Percentiles rank a stretch among this genome's conserved stretches.
These are phyloP conservation scores for Diplosoma virens DNA, from an alignment of 23 tunicate species.

Conservation along the genomic window DNA sequence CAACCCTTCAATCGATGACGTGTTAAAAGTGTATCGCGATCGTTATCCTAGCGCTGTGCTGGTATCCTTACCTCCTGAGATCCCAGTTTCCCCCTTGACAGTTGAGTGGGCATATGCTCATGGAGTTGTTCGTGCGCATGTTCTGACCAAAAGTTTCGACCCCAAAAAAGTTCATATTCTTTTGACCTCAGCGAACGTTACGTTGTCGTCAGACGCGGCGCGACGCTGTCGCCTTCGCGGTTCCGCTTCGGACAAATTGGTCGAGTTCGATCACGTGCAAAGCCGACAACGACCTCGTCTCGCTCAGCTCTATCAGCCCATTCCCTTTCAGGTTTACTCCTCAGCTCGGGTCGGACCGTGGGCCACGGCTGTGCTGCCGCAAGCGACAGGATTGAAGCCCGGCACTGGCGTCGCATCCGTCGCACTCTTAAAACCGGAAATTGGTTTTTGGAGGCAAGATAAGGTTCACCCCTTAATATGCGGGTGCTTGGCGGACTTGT, in stretches of 20 bases:
- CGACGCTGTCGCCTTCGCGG: slow-evolving; percentile 14
- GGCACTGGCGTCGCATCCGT: slow-evolving; percentile 12
- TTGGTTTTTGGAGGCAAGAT: slow-evolving; percentile 78
- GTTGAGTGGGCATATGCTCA: slow-evolving; percentile 19
- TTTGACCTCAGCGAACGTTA: slow-evolving; percentile 40
- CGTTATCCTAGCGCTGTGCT: slow-evolving; percentile 50
- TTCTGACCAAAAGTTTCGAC: neutral
- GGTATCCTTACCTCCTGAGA: slow-evolving; percentile 11
- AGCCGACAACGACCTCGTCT: neutral
- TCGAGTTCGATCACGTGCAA: slow-evolving; percentile 12
- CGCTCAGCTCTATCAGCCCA: slow-evolving; percentile 47
- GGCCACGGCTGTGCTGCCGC: slow-evolving; percentile 10
- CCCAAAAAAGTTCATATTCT: neutral
- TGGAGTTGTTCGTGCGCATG: slow-evolving; percentile 6
- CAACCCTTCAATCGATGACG: slow-evolving; percentile 57
- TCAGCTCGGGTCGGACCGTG: slow-evolving; percentile 5
- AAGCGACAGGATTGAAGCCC: neutral
- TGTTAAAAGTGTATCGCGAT: slow-evolving; percentile 43
- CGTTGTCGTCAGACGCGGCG: slow-evolving; percentile 23
- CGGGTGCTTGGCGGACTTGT: no score
- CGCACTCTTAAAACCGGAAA: neutral
- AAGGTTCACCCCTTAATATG: no score
- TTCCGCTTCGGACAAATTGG: neutral
- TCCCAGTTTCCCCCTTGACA: neutral
- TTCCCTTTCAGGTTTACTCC: slow-evolving; percentile 54